These are phyloP conservation scores for Mandrillus leucophaeus DNA, from an alignment of 2,113 vertebrate species.

Conservation along the genomic window DNA sequence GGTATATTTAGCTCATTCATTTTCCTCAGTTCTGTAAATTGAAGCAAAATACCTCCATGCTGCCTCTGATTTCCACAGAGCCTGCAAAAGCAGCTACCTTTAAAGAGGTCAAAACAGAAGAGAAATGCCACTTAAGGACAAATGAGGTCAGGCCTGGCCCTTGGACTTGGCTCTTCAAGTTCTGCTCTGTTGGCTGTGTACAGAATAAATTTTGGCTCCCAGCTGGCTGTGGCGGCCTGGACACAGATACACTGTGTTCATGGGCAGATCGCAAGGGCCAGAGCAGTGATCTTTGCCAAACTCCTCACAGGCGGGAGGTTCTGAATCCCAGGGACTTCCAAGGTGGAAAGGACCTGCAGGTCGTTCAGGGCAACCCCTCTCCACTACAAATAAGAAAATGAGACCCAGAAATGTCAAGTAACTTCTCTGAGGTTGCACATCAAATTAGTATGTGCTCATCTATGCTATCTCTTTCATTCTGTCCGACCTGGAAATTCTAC, in stretches of 20 bases:
- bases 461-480: not conserved
- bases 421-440: not conserved
- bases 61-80: not conserved
- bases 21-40: conserved; percentile 23
- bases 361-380: not conserved
- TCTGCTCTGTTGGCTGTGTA: not conserved
- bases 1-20: not conserved
- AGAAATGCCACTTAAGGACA: conserved; percentile 27
- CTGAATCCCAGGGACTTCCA: not conserved
- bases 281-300: not conserved
- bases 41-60: not conserved
- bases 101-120: conserved; percentile 27
- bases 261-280: conserved; percentile 10
- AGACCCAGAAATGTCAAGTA: not conserved
- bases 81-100: not conserved
- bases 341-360: not conserved
- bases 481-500: conserved; percentile 27
- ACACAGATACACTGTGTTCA: conserved; percentile 48
- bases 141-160: conserved; percentile 21
- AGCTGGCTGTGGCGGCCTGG: not conserved
- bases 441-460: not conserved
- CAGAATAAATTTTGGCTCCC: conserved; percentile 46
- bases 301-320: not conserved
- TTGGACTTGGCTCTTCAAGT: conserved; percentile 34
- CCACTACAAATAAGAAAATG: conserved; percentile 17